A percentile compares a stretch with the other conserved stretches of the same genome.
Conservation (phyloP, 2,113 vertebrate genomes). For the Ciconia stormi region DNA sequence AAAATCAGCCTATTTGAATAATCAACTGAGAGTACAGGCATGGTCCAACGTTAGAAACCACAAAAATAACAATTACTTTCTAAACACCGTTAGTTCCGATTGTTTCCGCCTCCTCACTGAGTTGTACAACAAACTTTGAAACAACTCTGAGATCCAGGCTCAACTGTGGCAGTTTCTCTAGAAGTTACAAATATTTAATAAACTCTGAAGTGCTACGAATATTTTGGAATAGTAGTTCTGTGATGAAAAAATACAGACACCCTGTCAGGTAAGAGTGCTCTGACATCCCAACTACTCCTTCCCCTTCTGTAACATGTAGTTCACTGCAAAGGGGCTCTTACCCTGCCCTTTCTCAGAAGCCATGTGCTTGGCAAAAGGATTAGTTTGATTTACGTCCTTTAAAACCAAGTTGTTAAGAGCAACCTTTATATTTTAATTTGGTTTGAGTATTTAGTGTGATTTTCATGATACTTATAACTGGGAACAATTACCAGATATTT, state of each 20-base stretch:
- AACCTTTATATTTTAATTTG: neutral
- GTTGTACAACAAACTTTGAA: neutral
- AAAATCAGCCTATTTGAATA: neutral
- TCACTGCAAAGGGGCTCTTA: neutral
- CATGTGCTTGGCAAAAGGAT: neutral
- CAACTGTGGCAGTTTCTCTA: neutral
- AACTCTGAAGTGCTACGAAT: neutral
- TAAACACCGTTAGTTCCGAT: neutral
- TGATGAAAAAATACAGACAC: neutral
- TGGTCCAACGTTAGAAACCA: neutral
- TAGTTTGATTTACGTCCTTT: neutral
- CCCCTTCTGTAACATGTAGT: rapidly evolving
- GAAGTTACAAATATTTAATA: neutral
- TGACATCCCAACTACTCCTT: neutral
- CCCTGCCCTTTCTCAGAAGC: neutral
- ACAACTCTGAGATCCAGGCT: neutral
- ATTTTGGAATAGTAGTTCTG: neutral
- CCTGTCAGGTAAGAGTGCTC: neutral
- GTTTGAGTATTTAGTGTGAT: neutral
- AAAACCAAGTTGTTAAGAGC: neutral
- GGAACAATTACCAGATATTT: neutral
- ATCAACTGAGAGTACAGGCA: neutral
- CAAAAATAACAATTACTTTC: neutral
- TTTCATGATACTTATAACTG: neutral
- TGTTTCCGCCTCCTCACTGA: neutral